phyloP scores from a whole-genome alignment of 2,113 vertebrate genomes.

The Thunnus thynnus region DNA sequence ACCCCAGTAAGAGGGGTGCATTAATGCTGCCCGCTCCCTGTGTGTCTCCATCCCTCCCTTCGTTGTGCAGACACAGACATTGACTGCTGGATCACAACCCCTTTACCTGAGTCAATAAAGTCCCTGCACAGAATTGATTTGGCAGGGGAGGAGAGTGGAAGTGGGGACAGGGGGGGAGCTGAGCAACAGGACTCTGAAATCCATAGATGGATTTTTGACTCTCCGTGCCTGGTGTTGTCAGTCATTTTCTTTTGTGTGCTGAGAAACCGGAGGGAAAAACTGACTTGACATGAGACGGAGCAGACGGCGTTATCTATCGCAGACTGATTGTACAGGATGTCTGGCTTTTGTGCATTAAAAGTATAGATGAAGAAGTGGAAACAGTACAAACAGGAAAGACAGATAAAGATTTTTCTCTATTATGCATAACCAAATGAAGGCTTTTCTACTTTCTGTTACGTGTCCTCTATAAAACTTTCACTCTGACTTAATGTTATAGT shows the following conservation, averaged over 20 bases:
- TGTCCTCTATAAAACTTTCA: background rate
- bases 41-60: slow-evolving; percentile 45
- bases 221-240: slow-evolving; percentile 52
- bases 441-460: background rate
- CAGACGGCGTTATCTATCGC: slow-evolving; percentile 51
- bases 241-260: slow-evolving; percentile 55
- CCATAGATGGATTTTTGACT: slow-evolving; percentile 75
- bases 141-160: slow-evolving; percentile 58
- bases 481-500: slow-evolving; percentile 23
- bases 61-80: slow-evolving; percentile 75
- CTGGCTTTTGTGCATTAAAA: slow-evolving; percentile 19
- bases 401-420: background rate
- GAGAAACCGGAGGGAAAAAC: slow-evolving; percentile 36
- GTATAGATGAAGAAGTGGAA: background rate
- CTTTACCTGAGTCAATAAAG: slow-evolving; percentile 82
- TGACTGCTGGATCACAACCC: slow-evolving; percentile 77
- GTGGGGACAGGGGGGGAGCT: slow-evolving; percentile 26
- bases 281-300: slow-evolving; percentile 39
- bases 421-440: background rate
- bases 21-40: slow-evolving; percentile 41
- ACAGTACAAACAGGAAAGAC: background rate
- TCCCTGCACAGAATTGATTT: slow-evolving; percentile 78
- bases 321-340: slow-evolving; percentile 54
- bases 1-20: slow-evolving; percentile 48
- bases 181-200: slow-evolving; percentile 71